These are phyloP conservation scores for Erebia ligea DNA, from an alignment of 2,888 invertebrate genomes.

Conservation along the genomic window DNA sequence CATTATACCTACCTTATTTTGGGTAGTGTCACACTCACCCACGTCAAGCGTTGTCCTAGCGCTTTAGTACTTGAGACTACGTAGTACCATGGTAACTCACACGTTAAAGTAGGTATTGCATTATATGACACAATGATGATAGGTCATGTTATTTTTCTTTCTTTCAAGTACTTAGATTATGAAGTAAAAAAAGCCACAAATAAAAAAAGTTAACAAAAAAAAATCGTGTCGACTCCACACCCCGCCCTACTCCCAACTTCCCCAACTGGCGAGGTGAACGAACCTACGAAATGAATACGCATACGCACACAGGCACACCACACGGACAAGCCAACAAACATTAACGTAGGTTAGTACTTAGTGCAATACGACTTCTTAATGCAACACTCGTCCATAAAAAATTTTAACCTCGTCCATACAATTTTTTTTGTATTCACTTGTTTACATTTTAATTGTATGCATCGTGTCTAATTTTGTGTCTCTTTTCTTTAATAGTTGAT, in stretches of 20 bases:
- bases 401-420: not conserved
- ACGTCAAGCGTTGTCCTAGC: too few species aligned
- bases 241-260: constrained; percentile 68
- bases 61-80: too few species aligned
- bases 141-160: too few species aligned
- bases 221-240: constrained; percentile 50
- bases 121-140: too few species aligned
- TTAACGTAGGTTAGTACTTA: constrained; percentile 75
- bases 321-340: constrained; percentile 57
- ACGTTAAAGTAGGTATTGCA: too few species aligned
- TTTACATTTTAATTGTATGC: constrained; percentile 15
- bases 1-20: too few species aligned
- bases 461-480: constrained; percentile 16
- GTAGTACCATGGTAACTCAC: too few species aligned
- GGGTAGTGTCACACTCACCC: too few species aligned
- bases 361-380: constrained; percentile 43
- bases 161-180: too few species aligned
- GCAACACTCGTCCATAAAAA: constrained; percentile 25
- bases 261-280: constrained; percentile 81
- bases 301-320: constrained; percentile 46
- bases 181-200: not conserved
- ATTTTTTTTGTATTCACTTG: constrained; percentile 5
- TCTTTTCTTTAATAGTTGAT: constrained; percentile 6
- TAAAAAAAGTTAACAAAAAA: constrained; percentile 13
- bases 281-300: constrained; percentile 80